These are phyloP conservation scores for Lepidurus apus DNA, from an alignment of 1,140 invertebrate species.

Conservation along the genomic window DNA sequence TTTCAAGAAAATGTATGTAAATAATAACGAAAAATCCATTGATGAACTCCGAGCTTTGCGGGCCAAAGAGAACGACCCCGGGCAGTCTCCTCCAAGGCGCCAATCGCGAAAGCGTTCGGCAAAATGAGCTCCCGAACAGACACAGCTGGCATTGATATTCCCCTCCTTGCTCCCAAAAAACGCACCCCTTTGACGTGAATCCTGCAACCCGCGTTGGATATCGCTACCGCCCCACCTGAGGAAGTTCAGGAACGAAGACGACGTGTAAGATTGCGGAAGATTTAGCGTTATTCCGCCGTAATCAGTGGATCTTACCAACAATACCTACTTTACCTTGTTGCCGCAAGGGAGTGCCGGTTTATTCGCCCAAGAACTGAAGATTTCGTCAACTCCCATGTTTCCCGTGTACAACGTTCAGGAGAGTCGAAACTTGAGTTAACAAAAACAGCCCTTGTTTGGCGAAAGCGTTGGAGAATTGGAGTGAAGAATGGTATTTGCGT, in stretches of 20 bases:
- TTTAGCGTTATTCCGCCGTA: conserved; percentile 34
- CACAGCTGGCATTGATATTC: not conserved
- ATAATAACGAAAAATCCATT: not conserved
- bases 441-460: conserved; percentile 52
- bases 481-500: conserved; percentile 36
- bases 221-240: conserved; percentile 39
- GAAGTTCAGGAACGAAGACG: conserved; percentile 37
- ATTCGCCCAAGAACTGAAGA: conserved; percentile 37
- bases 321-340: conserved; percentile 39
- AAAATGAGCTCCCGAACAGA: not conserved
- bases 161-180: not conserved
- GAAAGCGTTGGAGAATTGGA: conserved; percentile 27
- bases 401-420: not conserved
- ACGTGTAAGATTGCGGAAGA: conserved; percentile 9
- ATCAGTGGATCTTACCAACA: conserved; percentile 40
- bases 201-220: conserved; percentile 39
- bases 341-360: conserved; percentile 36
- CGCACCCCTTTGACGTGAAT: conserved; percentile 38
- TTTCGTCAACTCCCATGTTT: conserved; percentile 35
- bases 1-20: not conserved
- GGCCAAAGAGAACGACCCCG: not conserved
- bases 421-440: too few relatives aligned
- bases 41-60: not conserved
- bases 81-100: not conserved
- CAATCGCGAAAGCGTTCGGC: not conserved